Conservation (phyloP, 2,888 invertebrate genomes). For the Eurois occulta region DNA sequence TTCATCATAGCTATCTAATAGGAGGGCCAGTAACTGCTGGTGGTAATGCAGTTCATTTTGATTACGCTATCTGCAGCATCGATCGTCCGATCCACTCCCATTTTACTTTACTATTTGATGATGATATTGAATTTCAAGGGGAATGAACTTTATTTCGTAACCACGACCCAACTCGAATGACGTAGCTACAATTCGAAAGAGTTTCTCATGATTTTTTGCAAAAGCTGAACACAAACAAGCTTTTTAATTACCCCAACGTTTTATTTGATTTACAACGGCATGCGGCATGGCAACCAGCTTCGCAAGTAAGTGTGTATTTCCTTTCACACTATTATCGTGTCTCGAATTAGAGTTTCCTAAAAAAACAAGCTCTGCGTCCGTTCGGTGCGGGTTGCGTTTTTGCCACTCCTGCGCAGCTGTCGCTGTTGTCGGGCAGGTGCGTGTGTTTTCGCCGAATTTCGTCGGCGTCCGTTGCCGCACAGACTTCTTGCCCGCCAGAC, state of each 20-base stretch:
- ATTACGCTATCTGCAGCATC: constrained; percentile 52
- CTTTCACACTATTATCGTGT: constrained; percentile 52
- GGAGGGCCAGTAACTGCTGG: constrained; percentile 20
- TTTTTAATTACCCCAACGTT: constrained; percentile 37
- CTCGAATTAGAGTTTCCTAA: constrained; percentile 47
- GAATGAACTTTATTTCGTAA: constrained; percentile 28
- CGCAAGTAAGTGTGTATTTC: constrained; percentile 41
- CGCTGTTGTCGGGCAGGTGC: constrained; percentile 78
- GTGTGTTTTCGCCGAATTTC: constrained; percentile 74
- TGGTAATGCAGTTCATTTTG: constrained; percentile 49
- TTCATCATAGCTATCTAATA: constrained; percentile 54
- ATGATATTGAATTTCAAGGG: constrained; percentile 19
- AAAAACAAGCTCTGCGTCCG: constrained; percentile 65
- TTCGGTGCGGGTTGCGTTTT: constrained; percentile 65
- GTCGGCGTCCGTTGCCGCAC: constrained; percentile 52
- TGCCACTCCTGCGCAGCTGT: constrained; percentile 67
- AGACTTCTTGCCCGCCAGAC: constrained; percentile 42
- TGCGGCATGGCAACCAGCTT: constrained; percentile 40
- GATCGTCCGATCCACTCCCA: constrained; percentile 53
- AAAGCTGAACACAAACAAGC: constrained; percentile 3
- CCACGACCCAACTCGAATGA: neutral
- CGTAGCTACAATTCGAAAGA: constrained; percentile 1
- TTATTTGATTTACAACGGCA: constrained; percentile 30
- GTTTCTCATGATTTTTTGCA: constrained; percentile 3
- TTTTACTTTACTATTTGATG: constrained; percentile 48